Conservation (phyloP, 2,797 vertebrate genomes). For the Sebastes trivittatus region DNA sequence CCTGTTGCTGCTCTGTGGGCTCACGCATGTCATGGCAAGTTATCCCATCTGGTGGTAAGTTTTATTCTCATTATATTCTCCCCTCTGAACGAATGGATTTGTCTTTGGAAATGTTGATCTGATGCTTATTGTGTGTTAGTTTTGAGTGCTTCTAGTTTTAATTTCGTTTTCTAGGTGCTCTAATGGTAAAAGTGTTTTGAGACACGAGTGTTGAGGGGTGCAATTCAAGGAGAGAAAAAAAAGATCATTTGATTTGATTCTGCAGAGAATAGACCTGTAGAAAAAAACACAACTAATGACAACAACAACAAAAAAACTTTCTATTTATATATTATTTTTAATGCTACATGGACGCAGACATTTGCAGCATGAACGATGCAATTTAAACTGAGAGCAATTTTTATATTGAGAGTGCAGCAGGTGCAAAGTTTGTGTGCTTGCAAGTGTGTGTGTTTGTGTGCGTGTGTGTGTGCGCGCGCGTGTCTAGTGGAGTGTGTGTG, state of each 20-base stretch:
- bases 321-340: neutral
- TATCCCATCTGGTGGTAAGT: conserved; percentile 99
- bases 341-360: rapidly evolving
- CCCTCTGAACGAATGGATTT: neutral
- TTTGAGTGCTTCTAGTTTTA: neutral
- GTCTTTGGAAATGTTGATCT: neutral
- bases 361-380: neutral
- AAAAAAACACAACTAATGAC: neutral
- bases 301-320: neutral
- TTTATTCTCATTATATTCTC: conserved; percentile 64
- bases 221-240: conserved; percentile 27
- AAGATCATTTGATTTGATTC: conserved; percentile 1
- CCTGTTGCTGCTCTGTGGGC: conserved; percentile 90
- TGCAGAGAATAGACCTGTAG: neutral
- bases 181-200: conserved; percentile 10
- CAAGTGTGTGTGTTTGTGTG: neutral
- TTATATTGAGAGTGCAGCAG: conserved; percentile 45
- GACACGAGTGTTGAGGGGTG: conserved; percentile 43
- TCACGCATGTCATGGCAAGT: conserved; percentile 90
- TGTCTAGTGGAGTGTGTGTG: neutral
- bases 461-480: neutral
- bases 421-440: conserved; percentile 56
- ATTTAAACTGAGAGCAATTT: neutral
- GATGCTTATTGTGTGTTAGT: neutral
- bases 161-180: conserved; percentile 6